phyloP scores from a whole-genome alignment of 2,888 invertebrate species.

The Stenodema calcarata region DNA sequence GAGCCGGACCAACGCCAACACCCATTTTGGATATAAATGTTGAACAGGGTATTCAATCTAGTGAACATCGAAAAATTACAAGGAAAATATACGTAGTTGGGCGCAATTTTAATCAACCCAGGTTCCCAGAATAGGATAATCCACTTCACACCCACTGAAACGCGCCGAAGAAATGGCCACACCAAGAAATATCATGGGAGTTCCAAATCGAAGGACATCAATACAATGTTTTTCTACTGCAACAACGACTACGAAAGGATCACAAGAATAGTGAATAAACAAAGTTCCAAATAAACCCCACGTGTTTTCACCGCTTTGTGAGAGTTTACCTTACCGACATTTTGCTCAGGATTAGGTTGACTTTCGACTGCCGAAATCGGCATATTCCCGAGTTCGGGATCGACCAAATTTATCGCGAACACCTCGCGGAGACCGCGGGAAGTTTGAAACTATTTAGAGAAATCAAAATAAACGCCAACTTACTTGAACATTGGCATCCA shows the following conservation, averaged over 20 bases:
- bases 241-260: neutral
- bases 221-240: neutral
- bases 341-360: slow-evolving; percentile 44
- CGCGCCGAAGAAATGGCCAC: neutral
- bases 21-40: no score
- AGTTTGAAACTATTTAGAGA: neutral
- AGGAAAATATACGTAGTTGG: neutral
- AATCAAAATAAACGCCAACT: slow-evolving; percentile 23
- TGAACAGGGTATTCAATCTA: no score
- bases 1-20: neutral
- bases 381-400: neutral
- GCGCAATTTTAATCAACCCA: neutral
- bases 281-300: slow-evolving; percentile 49
- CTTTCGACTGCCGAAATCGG: neutral
- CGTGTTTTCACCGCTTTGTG: slow-evolving; percentile 47
- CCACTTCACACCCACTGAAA: slow-evolving; percentile 40
- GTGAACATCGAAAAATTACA: neutral
- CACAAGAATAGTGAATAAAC: neutral
- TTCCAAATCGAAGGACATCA: neutral
- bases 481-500: slow-evolving; percentile 55
- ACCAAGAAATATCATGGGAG: neutral
- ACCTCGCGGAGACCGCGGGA: neutral
- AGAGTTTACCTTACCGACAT: slow-evolving; percentile 54
- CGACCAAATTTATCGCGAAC: neutral
- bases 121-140: slow-evolving; percentile 4